Percentiles rank a stretch among this genome's conserved stretches.
Conservation (phyloP, 2,888 invertebrate genomes). For the Polydesmus complanatus region DNA sequence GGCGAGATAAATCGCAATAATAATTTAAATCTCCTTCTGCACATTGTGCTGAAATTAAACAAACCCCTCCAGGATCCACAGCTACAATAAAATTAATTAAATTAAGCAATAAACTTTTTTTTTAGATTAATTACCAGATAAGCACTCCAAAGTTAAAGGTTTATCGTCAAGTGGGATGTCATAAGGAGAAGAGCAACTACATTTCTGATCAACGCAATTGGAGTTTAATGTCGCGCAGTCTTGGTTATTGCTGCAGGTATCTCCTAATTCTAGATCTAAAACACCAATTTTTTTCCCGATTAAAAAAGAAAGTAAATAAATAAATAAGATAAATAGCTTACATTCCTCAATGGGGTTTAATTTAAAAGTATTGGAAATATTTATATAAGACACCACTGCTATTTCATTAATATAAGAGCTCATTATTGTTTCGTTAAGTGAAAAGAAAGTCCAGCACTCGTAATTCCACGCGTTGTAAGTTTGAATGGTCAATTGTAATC, state of each 20-base stretch:
- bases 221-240: background rate
- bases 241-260: background rate
- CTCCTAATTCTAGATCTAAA: background rate
- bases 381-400: too few relatives aligned
- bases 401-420: background rate
- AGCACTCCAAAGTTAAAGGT: background rate
- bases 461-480: slow-evolving; percentile 3
- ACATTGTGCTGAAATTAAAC: background rate
- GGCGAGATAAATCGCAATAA: background rate
- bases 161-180: background rate
- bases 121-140: background rate
- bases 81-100: background rate
- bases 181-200: background rate
- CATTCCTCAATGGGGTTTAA: background rate
- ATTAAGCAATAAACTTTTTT: background rate
- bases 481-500: background rate
- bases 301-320: background rate
- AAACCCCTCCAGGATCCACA: background rate
- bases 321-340: background rate
- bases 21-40: slow-evolving; percentile 2
- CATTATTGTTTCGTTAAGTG: background rate
- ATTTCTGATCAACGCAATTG: background rate
- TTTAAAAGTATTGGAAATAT: background rate
- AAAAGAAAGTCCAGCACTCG: background rate
- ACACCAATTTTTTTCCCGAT: background rate